Base-by-base conservation (phyloP, 37 sponge, comb jelly and placozoan species). In the Beroe forskalii region DNA sequence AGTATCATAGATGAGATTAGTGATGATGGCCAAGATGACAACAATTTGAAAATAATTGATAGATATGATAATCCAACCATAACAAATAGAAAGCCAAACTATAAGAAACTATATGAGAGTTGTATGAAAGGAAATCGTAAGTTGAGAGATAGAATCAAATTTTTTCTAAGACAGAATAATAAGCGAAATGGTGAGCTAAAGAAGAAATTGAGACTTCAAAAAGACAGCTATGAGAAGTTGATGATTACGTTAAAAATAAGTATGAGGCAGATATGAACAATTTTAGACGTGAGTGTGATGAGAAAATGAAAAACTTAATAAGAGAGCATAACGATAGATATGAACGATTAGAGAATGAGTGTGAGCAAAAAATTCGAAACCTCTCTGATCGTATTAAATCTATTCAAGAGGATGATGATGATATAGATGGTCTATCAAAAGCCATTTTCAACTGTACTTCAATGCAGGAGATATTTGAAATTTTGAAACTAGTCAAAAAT, bases 401-500 rank as follows among this genome's bases (percentile, higher is more conserved):
- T 24, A 6, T 63, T 8, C 3, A 63, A 63, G 66, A 63, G 24
- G 66, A 63, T 63, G 66, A 63, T 27, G 66, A 63, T 22, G 27
- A 23, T 23, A 28, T 63, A 6, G 30, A 27, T 63, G 17, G 66
- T 63, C 27, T 63, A 22, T 22, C 66, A 9, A 63, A 63, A 63
- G 66, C 66, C 4, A 63, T 63, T 22, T 63, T 63, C 30, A 63
- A 63, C 30, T 63, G 66, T 27, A 63, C 66, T 28, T 28, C 66
- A 9, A 63, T 63, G 66, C 28, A 63, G 27, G 66, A 63, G 17
- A 63, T 63, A 22, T 63, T 63, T 23, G 28, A 63, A 63, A 63
- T 63, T 24, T 27, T 28, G 30, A 23, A 63, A 24, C 30, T 63
- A 9, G 3, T 63, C 25, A 63, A 63, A 6, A 63, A 63, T 27